Evolutionary conservation across 1,140 invertebrate genomes (phyloP), one percentile per base, ranked within the genome.

Genomic region (Ips typographus): DNA sequence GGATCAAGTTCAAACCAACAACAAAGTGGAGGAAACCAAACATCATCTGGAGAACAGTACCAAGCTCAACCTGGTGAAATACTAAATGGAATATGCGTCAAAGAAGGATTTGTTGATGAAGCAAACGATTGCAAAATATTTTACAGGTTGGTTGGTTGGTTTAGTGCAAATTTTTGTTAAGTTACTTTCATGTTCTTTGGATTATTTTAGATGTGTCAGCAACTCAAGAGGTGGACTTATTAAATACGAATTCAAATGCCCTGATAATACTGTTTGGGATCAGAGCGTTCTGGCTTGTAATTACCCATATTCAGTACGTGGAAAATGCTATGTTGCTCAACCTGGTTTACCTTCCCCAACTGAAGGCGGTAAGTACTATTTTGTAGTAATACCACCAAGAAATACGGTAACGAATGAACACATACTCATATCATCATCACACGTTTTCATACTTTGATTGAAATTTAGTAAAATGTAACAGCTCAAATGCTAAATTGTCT

Each of bases 121-220:
- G 82, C 81, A 51, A 79, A 83, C 71, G 85, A 93, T 76, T 94
- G 92, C 75, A 86, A 82, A 71, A 90, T 90, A 78, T 94, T 93
- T 78, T 91, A 92, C 75, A 85, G 90, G 80, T 93, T 91, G 79
- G 88, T 39, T 47, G 6, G n/a, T 22, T 55, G 37, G 6, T 55
- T 36, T 1, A 7, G 0, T 55, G 37, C 4, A 22, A 22, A 22
- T 22, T 22, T 22, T 22, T 22, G 52, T 2, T 44, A 61, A 3
- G 2, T n/a, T 63, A 37, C 8, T 51, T 51, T 38, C 7, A 51
- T 51, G 22, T 38, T 63, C 5, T 2, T 39, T 47, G 44, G 6
- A 22, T 42, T 90, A 90, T 74, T 89, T 89, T 70, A 82, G 88
- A 76, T 91, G 89, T 77, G 85, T 89, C 0, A 75, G 82, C 55